Base-by-base conservation (phyloP, 2,888 invertebrate genomes). In the Glyphotaelius pellucidus region DNA sequence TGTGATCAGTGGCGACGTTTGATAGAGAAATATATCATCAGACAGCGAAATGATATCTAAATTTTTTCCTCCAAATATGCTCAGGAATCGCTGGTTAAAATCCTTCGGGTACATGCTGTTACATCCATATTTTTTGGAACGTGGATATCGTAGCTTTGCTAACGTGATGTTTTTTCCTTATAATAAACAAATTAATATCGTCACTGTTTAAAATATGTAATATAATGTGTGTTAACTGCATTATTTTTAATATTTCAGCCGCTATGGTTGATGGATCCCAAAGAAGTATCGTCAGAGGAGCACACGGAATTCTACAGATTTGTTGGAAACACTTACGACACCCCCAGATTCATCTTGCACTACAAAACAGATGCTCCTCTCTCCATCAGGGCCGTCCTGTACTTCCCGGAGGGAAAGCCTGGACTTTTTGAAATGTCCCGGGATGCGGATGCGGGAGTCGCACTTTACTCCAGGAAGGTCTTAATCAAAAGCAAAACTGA, bases 241-340 rank as follows among this genome's bases (percentile, higher is more conserved):
- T 81, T 32, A 0, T 32, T 81, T 81, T 81, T 15, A 12, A 31
- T 91, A 92, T 95, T 95, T 90, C 95, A 99, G 97, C 98, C 99
- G 0, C 95, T 99, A 32, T 99, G 99, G 99, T 96, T 99, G 94
- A 97, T 98, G 96, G 99, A 99, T 93, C 97, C 99, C 0, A 99
- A 98, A 95, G 97, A 98, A 94, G 98, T 99, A 0, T 97, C 97
- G 2, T 96, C 96, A 47, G 98, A 99, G 91, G 98, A 99, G 95
- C 99, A 99, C 94, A 97, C 97, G 90, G 98, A 99, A 94, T 99
- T 99, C 95, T 99, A 99, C 95, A 97, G 98, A 94, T 99, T 98
- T 94, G 97, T 99, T 88, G 97, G 98, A 94, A 98, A 98, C 94
- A 97, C 98, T 79, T 98, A 98, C 94, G 99, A 99, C 95, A 96